phyloP scores from a whole-genome alignment of 2,797 vertebrate species.

The Heliangelus exortis region DNA sequence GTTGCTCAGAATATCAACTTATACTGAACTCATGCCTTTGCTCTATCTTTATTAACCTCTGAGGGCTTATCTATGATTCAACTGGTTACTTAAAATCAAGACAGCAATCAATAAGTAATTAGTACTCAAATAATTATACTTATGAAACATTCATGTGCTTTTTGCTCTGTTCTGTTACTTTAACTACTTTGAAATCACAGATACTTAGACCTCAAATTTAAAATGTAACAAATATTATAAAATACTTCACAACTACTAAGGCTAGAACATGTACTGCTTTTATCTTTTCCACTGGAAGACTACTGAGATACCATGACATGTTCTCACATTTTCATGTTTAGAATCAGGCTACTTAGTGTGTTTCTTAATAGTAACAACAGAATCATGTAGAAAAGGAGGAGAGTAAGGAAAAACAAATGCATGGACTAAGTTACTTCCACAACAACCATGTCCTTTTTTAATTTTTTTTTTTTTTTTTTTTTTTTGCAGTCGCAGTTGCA shows the following conservation, averaged over 20 bases:
- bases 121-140: background rate
- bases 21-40: background rate
- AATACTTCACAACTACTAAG: background rate
- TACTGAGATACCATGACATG: background rate
- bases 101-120: background rate
- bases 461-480: background rate
- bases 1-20: background rate
- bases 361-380: background rate
- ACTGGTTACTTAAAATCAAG: background rate
- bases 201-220: background rate
- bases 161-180: background rate
- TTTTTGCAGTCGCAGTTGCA: background rate
- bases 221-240: background rate
- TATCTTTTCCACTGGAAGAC: background rate
- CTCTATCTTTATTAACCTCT: background rate
- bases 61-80: background rate
- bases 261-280: background rate
- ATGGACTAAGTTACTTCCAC: background rate
- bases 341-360: background rate
- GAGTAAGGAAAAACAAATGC: fast-evolving
- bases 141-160: background rate
- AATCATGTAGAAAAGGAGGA: background rate
- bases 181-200: background rate
- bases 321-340: background rate
- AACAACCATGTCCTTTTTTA: background rate